Evolutionary conservation across 2,797 vertebrate genomes (phyloP).

Genomic region (Channa striata): DNA sequence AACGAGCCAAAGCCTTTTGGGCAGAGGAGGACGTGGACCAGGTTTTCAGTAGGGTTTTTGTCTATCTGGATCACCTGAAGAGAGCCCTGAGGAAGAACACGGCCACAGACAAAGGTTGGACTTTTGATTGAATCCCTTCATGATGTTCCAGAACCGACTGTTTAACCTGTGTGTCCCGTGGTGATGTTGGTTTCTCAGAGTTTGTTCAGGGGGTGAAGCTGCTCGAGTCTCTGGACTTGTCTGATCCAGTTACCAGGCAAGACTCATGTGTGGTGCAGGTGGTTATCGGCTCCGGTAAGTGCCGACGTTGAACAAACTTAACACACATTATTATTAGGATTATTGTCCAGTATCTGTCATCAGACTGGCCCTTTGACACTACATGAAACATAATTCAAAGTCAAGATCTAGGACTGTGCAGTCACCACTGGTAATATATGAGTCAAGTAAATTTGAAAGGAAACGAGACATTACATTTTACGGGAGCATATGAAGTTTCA

Average conservation of each 20-base stretch:
- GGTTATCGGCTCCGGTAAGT: conserved; percentile 75
- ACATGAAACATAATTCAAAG: too few species aligned
- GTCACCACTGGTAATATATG: too few species aligned
- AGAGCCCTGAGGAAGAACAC: conserved; percentile 85
- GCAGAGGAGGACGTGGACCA: conserved; percentile 84
- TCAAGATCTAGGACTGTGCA: too few species aligned
- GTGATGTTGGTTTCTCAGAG: conserved; percentile 58
- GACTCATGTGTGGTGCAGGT: conserved; percentile 70
- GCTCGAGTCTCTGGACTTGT: conserved; percentile 52
- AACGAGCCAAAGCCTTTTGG: conserved; percentile 88
- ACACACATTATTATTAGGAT: too few species aligned
- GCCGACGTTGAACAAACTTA: background rate
- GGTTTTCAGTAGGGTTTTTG: conserved; percentile 83
- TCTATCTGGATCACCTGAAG: conserved; percentile 83
- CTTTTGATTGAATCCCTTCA: background rate
- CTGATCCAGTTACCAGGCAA: background rate
- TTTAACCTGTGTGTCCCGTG: background rate
- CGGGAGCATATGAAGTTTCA: too few species aligned
- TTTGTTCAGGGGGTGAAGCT: conserved; percentile 75
- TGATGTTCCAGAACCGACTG: rapidly evolving
- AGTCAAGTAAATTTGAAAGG: too few species aligned
- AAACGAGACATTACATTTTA: too few species aligned
- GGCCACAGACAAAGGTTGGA: conserved; percentile 89
- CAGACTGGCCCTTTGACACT: too few species aligned
- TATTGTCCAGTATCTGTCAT: too few species aligned